These are phyloP conservation scores for Xanthorhoe designata DNA, from an alignment of 2,888 invertebrate genomes.

Conservation along the genomic window DNA sequence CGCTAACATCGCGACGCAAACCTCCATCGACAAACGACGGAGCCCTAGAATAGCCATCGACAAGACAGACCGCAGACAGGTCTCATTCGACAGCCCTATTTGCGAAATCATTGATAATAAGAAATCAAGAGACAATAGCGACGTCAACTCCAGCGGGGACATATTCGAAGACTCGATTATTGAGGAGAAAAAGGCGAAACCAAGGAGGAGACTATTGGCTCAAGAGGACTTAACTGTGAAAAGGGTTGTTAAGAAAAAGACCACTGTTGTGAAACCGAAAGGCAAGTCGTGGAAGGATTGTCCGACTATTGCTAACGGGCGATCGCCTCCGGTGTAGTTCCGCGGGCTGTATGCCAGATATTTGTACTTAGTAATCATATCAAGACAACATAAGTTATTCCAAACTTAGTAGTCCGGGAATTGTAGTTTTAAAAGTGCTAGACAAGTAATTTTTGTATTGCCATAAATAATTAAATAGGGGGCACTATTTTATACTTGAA, in stretches of 20 bases:
- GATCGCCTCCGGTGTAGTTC: slow-evolving; percentile 65
- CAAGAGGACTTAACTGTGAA: slow-evolving; percentile 68
- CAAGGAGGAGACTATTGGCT: slow-evolving; percentile 66
- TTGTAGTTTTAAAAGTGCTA: slow-evolving; percentile 11
- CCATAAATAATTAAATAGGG: slow-evolving; percentile 16
- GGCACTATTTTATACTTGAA: slow-evolving; percentile 23
- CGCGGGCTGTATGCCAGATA: not conserved
- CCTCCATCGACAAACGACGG: slow-evolving; percentile 64
- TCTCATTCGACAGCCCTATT: slow-evolving; percentile 75
- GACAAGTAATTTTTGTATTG: slow-evolving; percentile 22
- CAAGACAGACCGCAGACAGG: slow-evolving; percentile 52
- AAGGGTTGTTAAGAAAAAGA: slow-evolving; percentile 71
- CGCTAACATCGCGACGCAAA: slow-evolving; percentile 74
- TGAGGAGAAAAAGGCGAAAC: slow-evolving; percentile 68
- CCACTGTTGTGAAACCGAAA: slow-evolving; percentile 55
- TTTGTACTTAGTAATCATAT: slow-evolving; percentile 28
- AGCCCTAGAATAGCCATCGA: slow-evolving; percentile 46
- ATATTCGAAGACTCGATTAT: slow-evolving; percentile 77
- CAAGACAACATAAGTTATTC: slow-evolving; percentile 22
- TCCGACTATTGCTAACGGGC: slow-evolving; percentile 70
- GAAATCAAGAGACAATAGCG: slow-evolving; percentile 48
- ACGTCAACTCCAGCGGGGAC: slow-evolving; percentile 68
- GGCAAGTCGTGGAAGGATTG: slow-evolving; percentile 70
- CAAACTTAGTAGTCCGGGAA: slow-evolving; percentile 13
- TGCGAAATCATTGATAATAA: slow-evolving; percentile 64